Conservation (phyloP, 1,140 invertebrate genomes). For the Penaeus chinensis region DNA sequence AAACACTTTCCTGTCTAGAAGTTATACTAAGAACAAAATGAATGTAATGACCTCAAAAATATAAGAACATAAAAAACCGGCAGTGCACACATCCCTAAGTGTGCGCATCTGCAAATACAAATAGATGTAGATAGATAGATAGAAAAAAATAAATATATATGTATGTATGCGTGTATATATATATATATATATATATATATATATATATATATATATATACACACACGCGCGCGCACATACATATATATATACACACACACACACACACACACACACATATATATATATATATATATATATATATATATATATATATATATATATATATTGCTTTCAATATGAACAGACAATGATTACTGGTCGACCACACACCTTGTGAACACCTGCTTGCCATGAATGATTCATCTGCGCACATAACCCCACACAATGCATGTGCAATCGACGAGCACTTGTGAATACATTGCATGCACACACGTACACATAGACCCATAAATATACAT, state of each 20-base stretch:
- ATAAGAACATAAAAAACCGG: not conserved
- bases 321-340: slow-evolving; percentile 19
- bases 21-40: not conserved
- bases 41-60: not conserved
- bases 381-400: too few relatives aligned
- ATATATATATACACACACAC: slow-evolving; percentile 31
- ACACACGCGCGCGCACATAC: not conserved
- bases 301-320: slow-evolving; percentile 40
- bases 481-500: slow-evolving; percentile 14
- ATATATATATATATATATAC: slow-evolving; percentile 24
- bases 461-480: not conserved
- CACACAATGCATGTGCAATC: not conserved
- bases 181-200: slow-evolving; percentile 38
- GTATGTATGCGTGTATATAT: slow-evolving; percentile 16
- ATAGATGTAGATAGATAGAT: not conserved
- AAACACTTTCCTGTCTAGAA: not conserved
- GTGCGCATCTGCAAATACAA: not conserved
- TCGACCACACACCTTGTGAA: too few relatives aligned
- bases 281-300: slow-evolving; percentile 42
- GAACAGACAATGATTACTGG: not conserved
- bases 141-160: not conserved
- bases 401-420: slow-evolving; percentile 2
- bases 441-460: not conserved
- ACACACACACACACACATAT: slow-evolving; percentile 32
- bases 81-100: too few relatives aligned